Base-by-base conservation (phyloP, 2,888 invertebrate genomes). In the Eustalomyia histrio region DNA sequence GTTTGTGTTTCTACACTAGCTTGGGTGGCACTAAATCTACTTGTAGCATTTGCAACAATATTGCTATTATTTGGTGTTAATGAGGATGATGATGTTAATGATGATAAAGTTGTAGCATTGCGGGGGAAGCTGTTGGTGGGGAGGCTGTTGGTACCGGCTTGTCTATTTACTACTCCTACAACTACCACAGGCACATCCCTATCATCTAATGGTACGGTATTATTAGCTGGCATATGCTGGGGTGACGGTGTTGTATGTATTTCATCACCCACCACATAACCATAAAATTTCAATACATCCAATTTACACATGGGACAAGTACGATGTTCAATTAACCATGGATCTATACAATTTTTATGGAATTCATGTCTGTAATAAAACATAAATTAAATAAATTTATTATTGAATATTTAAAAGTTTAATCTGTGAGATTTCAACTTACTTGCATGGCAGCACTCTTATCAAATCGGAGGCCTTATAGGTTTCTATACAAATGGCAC, bases 281-380 rank as follows among this genome's bases (percentile, higher is more conserved):
- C 96, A 88, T 96, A 96, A 89, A 95, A 94, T 88, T 97, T 95
- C 82, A 98, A 93, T 86, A 98, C 98, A 91, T 98, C 98, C 94
- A 97, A 94, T 91, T 98, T 98, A 92, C 98, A 98, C 97, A 98
- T 97, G 10, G 98, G 98, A 90, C 98, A 98, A 39, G 97, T 97
- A 83, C 97, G 93, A 90, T 98, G 97, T 89, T 98, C 97, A 87
- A 98, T 91, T 80, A 98, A 92, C 98, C 98, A 98, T 17, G 97
- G 98, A 92, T 98, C 98, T 87, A 98, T 97, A 92, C 98, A 98
- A 87, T 93, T 94, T 92, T 97, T 97, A 92, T 98, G 98, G 91
- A 97, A 98, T 88, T 97, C 95, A 91, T 98, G 98, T 89, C 97
- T 97, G 58, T 29, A 53, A 68, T 10, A 39, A 35, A n/a, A n/a